phyloP scores from a whole-genome alignment of 2,888 invertebrate genomes.

The Hemaris fuciformis region DNA sequence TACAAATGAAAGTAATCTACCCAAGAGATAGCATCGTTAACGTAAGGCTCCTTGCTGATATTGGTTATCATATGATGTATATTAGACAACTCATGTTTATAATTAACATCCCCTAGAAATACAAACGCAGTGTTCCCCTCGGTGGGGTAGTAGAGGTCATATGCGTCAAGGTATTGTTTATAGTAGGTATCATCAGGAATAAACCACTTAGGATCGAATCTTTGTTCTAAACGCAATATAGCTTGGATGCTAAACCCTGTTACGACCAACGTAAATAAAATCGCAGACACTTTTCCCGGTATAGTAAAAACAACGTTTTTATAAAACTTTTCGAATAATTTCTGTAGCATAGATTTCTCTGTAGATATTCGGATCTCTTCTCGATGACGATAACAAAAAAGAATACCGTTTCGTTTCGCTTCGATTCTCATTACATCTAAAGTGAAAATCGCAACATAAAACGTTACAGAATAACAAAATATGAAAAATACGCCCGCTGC shows the following conservation, averaged over 20 bases:
- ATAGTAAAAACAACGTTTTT: constrained; percentile 84
- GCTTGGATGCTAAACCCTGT: constrained; percentile 84
- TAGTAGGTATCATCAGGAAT: constrained; percentile 87
- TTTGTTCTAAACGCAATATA: constrained; percentile 85
- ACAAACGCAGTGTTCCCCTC: constrained; percentile 83
- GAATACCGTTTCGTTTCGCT: constrained; percentile 83
- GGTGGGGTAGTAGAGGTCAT: constrained; percentile 84
- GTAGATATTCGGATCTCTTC: constrained; percentile 74
- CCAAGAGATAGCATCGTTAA: constrained; percentile 83
- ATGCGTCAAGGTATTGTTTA: constrained; percentile 80
- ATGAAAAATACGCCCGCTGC: constrained; percentile 88
- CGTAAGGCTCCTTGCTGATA: constrained; percentile 76
- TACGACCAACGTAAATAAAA: constrained; percentile 81
- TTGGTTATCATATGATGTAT: constrained; percentile 78
- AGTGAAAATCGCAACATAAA: constrained; percentile 89
- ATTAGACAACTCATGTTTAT: constrained; percentile 81
- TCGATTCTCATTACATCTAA: constrained; percentile 85
- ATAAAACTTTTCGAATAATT: constrained; percentile 82
- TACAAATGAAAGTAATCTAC: constrained; percentile 84
- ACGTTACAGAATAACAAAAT: constrained; percentile 89
- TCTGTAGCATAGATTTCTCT: constrained; percentile 82
- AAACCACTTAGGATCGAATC: constrained; percentile 91
- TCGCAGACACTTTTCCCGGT: constrained; percentile 84
- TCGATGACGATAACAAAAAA: constrained; percentile 85
- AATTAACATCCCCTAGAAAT: constrained; percentile 85